These are phyloP conservation scores for Mya arenaria DNA, from an alignment of 1,140 invertebrate genomes.

Conservation along the genomic window DNA sequence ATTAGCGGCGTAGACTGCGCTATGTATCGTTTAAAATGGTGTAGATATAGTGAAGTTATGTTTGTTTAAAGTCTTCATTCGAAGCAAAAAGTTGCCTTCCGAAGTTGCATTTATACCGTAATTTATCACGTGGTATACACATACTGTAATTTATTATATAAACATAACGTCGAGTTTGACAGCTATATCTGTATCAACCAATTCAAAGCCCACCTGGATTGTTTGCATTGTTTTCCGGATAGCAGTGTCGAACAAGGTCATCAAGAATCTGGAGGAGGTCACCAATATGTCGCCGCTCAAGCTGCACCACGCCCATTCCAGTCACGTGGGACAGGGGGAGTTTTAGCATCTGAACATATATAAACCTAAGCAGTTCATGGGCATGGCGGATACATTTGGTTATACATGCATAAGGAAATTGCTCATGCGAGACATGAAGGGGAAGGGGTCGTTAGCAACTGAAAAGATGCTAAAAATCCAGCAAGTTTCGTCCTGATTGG, in stretches of 20 bases:
- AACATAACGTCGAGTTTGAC: too few species aligned
- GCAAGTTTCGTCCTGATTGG: not conserved
- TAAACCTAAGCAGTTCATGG: not conserved
- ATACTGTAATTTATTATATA: too few species aligned
- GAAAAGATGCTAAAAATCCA: not conserved
- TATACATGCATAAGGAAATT: not conserved
- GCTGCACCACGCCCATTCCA: slow-evolving; percentile 8
- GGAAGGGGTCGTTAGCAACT: not conserved
- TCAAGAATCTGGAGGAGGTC: slow-evolving; percentile 40
- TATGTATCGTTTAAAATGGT: too few species aligned
- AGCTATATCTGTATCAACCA: too few species aligned
- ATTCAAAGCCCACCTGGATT: too few species aligned
- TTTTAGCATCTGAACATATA: slow-evolving; percentile 2
- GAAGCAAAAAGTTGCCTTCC: too few species aligned
- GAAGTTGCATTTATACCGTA: too few species aligned
- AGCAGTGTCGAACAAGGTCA: slow-evolving; percentile 35
- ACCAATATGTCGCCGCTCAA: slow-evolving; percentile 25
- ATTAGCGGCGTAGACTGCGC: too few species aligned
- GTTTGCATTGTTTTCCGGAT: not conserved
- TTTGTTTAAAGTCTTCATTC: too few species aligned
- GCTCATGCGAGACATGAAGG: not conserved
- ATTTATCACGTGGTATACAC: too few species aligned
- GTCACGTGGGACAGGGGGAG: slow-evolving; percentile 27
- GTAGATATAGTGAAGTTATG: too few species aligned
- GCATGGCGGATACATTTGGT: not conserved